Percentiles rank a stretch among this genome's conserved stretches.
These are phyloP conservation scores for Tachuris rubrigastra DNA, from an alignment of 2,113 vertebrate species.

Conservation along the genomic window DNA sequence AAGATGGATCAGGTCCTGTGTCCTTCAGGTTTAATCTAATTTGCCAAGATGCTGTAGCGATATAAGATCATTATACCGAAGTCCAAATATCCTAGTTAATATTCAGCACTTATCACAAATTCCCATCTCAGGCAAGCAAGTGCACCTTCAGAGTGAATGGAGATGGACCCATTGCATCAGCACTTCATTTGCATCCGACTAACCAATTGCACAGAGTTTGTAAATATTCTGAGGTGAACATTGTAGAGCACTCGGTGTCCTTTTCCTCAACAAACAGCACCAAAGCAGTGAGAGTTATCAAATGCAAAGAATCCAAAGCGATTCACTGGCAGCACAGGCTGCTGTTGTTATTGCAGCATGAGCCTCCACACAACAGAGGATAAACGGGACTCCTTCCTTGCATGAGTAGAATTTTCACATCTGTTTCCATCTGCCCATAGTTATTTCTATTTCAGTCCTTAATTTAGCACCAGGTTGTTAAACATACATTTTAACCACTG, in stretches of 20 bases:
- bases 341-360: background rate
- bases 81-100: constrained; percentile 4
- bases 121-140: background rate
- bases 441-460: background rate
- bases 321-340: background rate
- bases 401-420: background rate
- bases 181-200: background rate
- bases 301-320: background rate
- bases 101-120: background rate
- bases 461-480: background rate
- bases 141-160: background rate
- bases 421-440: background rate
- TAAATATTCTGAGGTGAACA: background rate
- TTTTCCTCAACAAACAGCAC: background rate
- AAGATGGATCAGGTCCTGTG: constrained; percentile 19
- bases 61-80: constrained; percentile 12
- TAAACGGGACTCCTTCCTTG: background rate
- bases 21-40: constrained; percentile 61
- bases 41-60: background rate
- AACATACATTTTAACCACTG: background rate
- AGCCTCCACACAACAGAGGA: background rate
- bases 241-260: background rate
- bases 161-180: background rate
- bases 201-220: background rate
- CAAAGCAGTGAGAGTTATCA: background rate